These are phyloP conservation scores for Trachurus trachurus DNA, from an alignment of 2,797 vertebrate species.

Conservation along the genomic window DNA sequence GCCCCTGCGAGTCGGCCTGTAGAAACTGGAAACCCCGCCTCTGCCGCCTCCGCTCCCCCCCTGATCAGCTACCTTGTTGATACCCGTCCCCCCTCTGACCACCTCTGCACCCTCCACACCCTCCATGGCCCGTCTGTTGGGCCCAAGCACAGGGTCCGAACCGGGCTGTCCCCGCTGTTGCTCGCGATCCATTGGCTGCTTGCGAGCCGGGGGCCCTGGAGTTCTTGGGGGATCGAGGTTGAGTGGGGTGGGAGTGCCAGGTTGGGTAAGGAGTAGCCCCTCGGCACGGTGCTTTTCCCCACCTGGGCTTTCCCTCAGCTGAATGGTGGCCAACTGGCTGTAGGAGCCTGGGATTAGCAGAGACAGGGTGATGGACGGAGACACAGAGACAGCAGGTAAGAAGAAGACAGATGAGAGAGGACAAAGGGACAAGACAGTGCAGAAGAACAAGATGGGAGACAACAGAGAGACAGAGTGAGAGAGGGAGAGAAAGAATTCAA, in stretches of 20 bases:
- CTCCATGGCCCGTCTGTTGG: conserved; percentile 81
- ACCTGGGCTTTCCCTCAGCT: conserved; percentile 44
- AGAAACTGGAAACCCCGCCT: conserved; percentile 61
- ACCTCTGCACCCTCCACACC: conserved; percentile 79
- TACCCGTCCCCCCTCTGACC: conserved; percentile 33
- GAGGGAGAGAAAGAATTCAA: conserved; percentile 57
- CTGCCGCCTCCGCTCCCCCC: conserved; percentile 44
- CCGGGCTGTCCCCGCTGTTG: conserved; percentile 49
- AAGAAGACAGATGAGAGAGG: conserved; percentile 12
- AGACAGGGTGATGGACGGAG: conserved; percentile 29
- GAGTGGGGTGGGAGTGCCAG: conserved; percentile 18
- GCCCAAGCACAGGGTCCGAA: conserved; percentile 33
- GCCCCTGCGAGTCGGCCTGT: conserved; percentile 89
- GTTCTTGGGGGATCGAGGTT: conserved; percentile 44
- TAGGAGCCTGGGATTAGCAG: conserved; percentile 54
- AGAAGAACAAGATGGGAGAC: conserved; percentile 25
- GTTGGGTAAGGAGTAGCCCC: conserved; percentile 17
- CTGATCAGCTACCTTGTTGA: conserved; percentile 49
- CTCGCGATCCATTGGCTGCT: conserved; percentile 70
- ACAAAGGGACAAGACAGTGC: conserved; percentile 16
- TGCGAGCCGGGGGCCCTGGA: conserved; percentile 61
- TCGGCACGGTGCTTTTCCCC: conserved; percentile 38
- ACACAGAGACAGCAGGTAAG: conserved; percentile 14
- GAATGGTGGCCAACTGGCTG: conserved; percentile 68
- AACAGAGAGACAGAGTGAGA: conserved; percentile 36